phyloP scores from a whole-genome alignment of 2,113 vertebrate species.

The Anser brachyrhynchus region DNA sequence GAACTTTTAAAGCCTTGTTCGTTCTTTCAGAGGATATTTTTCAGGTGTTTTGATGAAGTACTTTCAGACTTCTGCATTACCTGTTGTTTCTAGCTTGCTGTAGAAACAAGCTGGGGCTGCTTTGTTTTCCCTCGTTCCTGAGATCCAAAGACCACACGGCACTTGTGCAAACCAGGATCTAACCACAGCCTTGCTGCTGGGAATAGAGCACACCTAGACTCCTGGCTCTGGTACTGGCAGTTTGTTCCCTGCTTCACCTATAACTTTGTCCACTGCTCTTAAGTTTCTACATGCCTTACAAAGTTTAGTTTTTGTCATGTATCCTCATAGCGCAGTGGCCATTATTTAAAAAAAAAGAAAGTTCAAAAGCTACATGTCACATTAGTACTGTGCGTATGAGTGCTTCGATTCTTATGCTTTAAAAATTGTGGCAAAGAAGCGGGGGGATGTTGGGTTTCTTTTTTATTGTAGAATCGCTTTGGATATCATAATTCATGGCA shows the following conservation, averaged over 20 bases:
- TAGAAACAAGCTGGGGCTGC: background rate
- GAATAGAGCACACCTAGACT: background rate
- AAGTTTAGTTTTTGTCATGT: background rate
- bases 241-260: accelerated
- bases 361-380: background rate
- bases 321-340: accelerated
- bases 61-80: background rate
- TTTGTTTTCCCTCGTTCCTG: background rate
- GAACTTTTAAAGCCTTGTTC: background rate
- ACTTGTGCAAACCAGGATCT: background rate
- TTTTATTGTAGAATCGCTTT: background rate
- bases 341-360: background rate
- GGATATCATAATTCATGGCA: background rate
- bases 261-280: accelerated
- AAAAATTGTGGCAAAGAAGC: background rate
- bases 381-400: background rate
- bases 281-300: background rate
- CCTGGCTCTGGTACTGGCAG: background rate
- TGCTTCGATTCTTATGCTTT: background rate
- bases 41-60: background rate
- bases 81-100: background rate
- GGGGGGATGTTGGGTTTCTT: background rate
- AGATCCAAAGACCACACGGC: background rate
- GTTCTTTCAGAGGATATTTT: background rate
- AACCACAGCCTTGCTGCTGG: background rate